Percentiles rank a stretch among this genome's conserved stretches.
phyloP scores from a whole-genome alignment of 2,113 vertebrate species.

The Pavo muticus region DNA sequence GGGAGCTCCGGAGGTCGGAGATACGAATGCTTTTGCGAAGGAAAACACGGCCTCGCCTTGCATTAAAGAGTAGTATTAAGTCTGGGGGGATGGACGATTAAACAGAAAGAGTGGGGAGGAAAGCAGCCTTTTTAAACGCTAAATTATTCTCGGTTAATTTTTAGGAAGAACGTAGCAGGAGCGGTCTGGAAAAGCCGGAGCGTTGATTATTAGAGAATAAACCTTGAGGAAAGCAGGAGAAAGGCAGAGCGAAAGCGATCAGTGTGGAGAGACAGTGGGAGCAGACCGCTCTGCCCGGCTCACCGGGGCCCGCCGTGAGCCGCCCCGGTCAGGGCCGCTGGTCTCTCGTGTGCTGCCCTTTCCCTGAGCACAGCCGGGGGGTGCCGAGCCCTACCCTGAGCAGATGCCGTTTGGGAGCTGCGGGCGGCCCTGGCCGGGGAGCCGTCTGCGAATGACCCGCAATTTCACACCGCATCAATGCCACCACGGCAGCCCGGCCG shows the following conservation, averaged over 20 bases:
- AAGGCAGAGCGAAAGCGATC: background rate
- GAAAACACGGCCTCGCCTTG: background rate
- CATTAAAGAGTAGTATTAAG: background rate
- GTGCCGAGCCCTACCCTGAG: rapidly evolving
- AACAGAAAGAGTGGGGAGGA: background rate
- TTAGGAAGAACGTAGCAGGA: background rate
- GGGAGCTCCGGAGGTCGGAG: background rate
- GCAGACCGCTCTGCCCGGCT: background rate
- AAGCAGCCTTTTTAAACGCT: background rate
- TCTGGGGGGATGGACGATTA: background rate
- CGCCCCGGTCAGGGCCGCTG: background rate
- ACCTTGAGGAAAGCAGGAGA: background rate
- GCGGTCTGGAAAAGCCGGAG: background rate
- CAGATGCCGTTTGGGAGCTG: background rate
- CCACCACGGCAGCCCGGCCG: background rate
- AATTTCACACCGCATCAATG: background rate
- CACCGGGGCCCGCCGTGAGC: background rate
- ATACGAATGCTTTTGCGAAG: background rate
- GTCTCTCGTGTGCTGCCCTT: background rate
- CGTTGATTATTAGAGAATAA: background rate
- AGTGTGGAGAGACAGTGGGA: background rate
- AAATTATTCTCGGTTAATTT: background rate
- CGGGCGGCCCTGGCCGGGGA: background rate
- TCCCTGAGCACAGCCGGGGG: background rate
- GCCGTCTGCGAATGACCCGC: background rate